phyloP scores from a whole-genome alignment of 1,140 invertebrate genomes.

The Cydia amplana region DNA sequence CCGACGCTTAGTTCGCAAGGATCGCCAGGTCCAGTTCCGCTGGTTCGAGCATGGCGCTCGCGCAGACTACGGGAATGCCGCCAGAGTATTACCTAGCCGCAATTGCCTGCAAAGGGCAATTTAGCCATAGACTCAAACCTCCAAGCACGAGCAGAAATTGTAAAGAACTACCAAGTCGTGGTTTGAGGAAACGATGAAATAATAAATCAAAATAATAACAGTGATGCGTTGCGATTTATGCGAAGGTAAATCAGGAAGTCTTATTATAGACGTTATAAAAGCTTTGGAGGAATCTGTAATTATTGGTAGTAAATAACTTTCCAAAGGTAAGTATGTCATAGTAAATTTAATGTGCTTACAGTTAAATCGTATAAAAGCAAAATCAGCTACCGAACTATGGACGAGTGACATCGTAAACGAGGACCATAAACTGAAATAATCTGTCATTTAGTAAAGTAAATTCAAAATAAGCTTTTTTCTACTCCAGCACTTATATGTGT shows the following conservation, averaged over 20 bases:
- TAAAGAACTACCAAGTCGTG: slow-evolving; percentile 52
- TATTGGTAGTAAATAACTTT: not conserved
- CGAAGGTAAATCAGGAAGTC: slow-evolving; percentile 34
- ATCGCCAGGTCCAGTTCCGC: not conserved
- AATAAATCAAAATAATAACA: slow-evolving; percentile 65
- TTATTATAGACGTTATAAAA: not conserved
- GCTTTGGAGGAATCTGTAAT: not conserved
- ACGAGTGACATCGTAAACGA: too few relatives aligned
- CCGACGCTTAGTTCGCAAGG: not conserved
- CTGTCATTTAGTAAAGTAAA: too few relatives aligned
- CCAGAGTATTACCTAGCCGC: slow-evolving; percentile 58
- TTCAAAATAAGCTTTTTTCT: too few relatives aligned
- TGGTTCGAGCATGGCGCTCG: not conserved
- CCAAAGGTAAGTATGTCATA: not conserved
- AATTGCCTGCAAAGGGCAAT: slow-evolving; percentile 65
- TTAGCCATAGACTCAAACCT: slow-evolving; percentile 57
- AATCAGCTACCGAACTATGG: too few relatives aligned
- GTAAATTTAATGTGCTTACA: not conserved
- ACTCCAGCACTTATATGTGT: too few relatives aligned
- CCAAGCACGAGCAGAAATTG: slow-evolving; percentile 60
- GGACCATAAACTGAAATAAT: too few relatives aligned
- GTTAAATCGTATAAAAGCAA: not conserved
- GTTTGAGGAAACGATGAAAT: slow-evolving; percentile 53
- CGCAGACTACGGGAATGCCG: not conserved
- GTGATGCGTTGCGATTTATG: slow-evolving; percentile 52